Conservation (phyloP, 2,888 invertebrate species). For the Aphodius granarius region DNA sequence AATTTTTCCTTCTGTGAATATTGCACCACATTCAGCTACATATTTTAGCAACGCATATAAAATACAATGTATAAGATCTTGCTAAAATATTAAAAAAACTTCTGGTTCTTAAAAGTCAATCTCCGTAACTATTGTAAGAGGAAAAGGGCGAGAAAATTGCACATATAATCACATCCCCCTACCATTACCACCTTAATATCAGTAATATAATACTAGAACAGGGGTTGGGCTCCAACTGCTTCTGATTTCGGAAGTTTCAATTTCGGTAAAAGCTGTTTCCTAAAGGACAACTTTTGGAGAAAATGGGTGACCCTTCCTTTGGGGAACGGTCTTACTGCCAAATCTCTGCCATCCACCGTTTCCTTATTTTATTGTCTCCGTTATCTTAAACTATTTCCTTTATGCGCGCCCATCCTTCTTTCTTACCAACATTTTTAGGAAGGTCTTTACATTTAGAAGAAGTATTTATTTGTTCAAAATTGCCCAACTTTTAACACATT, state of each 20-base stretch:
- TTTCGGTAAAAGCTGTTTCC: slow-evolving; percentile 6
- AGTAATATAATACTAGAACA: slow-evolving; percentile 1
- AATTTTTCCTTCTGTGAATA: too few relatives aligned
- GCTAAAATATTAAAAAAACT: too few relatives aligned
- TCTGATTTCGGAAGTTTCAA: slow-evolving; percentile 10
- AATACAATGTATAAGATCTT: too few relatives aligned
- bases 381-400: not conserved
- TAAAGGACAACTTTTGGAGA: not conserved
- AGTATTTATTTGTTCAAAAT: too few relatives aligned
- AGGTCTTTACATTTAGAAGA: not conserved
- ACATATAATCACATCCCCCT: not conserved
- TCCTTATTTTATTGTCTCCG: not conserved
- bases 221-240: not conserved
- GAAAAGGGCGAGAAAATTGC: not conserved
- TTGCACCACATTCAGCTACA: too few relatives aligned
- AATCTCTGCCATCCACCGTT: not conserved
- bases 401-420: not conserved
- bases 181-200: slow-evolving; percentile 2
- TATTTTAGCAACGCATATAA: too few relatives aligned
- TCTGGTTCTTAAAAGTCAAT: not conserved
- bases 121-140: not conserved
- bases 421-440: not conserved
- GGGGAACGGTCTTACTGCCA: too few relatives aligned
- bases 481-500: too few relatives aligned
- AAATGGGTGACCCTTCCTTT: not conserved